These are phyloP conservation scores for Cyprinus carpio DNA, from an alignment of 2,113 vertebrate species.

Conservation along the genomic window DNA sequence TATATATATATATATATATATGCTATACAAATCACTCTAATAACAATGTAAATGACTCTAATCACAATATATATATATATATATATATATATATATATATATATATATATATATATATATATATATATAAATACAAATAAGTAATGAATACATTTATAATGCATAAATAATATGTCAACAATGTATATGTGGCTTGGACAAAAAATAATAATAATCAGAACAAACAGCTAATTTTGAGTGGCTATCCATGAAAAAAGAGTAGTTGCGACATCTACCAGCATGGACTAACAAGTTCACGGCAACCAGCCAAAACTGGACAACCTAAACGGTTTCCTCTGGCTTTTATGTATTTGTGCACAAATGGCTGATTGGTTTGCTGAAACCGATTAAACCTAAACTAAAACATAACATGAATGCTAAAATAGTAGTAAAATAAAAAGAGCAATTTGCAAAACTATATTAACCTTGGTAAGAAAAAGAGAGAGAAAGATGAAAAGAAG, in stretches of 20 bases:
- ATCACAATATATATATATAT: too few relatives aligned
- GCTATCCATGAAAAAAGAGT: neutral
- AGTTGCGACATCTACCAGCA: neutral
- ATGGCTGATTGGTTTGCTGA: neutral
- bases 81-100: too few relatives aligned
- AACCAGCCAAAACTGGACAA: neutral
- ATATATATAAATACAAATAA: too few relatives aligned
- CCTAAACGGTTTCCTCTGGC: neutral
- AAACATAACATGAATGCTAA: neutral
- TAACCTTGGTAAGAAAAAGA: slow-evolving; percentile 6
- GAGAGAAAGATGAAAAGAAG: slow-evolving; percentile 31
- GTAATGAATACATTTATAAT: too few relatives aligned
- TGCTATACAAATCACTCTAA: too few relatives aligned
- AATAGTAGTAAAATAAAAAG: neutral
- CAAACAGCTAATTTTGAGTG: too few relatives aligned
- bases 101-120: too few relatives aligned
- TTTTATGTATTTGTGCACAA: neutral
- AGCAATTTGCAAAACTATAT: neutral
- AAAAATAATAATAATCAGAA: too few relatives aligned
- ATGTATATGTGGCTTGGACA: too few relatives aligned
- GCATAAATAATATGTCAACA: too few relatives aligned
- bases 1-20: too few relatives aligned
- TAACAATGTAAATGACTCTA: too few relatives aligned
- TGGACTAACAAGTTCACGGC: neutral
- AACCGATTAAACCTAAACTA: neutral